Conservation (phyloP, 2,888 invertebrate species). For the Vanessa cardui region DNA sequence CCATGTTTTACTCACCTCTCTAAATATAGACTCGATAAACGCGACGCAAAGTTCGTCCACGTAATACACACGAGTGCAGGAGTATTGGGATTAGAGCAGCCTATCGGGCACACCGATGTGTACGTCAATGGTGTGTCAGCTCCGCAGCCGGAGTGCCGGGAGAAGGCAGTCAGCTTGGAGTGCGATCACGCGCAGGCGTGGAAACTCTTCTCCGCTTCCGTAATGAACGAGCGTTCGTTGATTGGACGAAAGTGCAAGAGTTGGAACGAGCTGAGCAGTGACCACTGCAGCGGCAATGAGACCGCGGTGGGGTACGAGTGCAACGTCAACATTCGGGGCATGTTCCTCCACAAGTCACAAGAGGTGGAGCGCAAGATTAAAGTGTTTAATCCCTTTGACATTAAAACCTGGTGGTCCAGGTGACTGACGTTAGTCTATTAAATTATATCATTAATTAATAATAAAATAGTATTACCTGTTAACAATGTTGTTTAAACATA, state of each 20-base stretch:
- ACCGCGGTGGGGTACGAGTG: slow-evolving; percentile 59
- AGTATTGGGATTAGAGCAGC: slow-evolving; percentile 64
- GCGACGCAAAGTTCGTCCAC: slow-evolving; percentile 67
- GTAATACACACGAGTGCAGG: slow-evolving; percentile 71
- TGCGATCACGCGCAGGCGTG: slow-evolving; percentile 72
- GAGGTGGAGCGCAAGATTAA: slow-evolving; percentile 41
- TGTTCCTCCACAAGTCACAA: slow-evolving; percentile 63
- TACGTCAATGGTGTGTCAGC: slow-evolving; percentile 67
- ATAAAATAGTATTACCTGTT: too few relatives aligned
- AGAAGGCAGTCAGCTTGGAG: slow-evolving; percentile 58
- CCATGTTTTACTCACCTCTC: slow-evolving; percentile 63
- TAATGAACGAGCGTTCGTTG: slow-evolving; percentile 48
- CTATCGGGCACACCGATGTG: slow-evolving; percentile 67
- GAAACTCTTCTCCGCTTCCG: slow-evolving; percentile 62
- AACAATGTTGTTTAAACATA: too few relatives aligned
- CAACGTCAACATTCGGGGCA: slow-evolving; percentile 49
- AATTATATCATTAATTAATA: background rate
- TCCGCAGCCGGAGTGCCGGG: slow-evolving; percentile 66
- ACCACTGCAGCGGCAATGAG: slow-evolving; percentile 55
- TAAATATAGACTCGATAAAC: slow-evolving; percentile 52
- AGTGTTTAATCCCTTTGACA: slow-evolving; percentile 56
- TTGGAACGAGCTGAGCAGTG: slow-evolving; percentile 57
- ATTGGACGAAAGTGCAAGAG: slow-evolving; percentile 53
- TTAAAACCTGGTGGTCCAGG: slow-evolving; percentile 43
- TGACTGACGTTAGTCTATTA: slow-evolving; percentile 16